These are phyloP conservation scores for Engystomops pustulosus DNA, from an alignment of 2,113 vertebrate genomes.

Conservation along the genomic window DNA sequence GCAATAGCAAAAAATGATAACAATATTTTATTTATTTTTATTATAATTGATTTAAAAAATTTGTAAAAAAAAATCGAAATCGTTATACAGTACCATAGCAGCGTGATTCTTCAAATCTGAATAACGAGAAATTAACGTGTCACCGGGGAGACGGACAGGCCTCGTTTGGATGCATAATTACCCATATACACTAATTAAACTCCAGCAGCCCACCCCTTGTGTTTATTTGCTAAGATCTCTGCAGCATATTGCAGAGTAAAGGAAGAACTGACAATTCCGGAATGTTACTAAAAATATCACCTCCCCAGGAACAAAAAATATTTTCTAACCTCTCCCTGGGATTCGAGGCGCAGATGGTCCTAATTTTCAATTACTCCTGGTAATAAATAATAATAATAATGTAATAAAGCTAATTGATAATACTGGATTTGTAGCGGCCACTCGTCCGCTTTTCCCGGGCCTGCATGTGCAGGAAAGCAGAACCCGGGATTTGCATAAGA, in stretches of 20 bases:
- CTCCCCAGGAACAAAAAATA: background rate
- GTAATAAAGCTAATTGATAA: conserved; percentile 10
- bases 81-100: too few relatives aligned
- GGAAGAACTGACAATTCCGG: background rate
- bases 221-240: conserved; percentile 11
- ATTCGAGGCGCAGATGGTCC: background rate
- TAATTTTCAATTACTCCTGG: conserved; percentile 15
- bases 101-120: background rate
- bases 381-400: background rate
- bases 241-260: conserved; percentile 15
- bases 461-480: background rate
- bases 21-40: too few relatives aligned
- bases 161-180: conserved; percentile 32
- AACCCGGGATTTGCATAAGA: conserved; percentile 31
- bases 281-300: background rate
- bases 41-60: too few relatives aligned
- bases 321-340: too few relatives aligned
- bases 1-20: too few relatives aligned
- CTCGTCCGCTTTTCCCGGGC: background rate
- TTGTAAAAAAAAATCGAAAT: too few relatives aligned
- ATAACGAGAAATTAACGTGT: conserved; percentile 39
- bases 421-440: conserved; percentile 18
- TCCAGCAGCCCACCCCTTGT: conserved; percentile 30
- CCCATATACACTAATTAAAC: conserved; percentile 47
- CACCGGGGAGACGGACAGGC: conserved; percentile 13